Evolutionary conservation across 2,888 invertebrate species (phyloP), one percentile per base, ranked within the genome.

Genomic region (Drosophila rubida): DNA sequence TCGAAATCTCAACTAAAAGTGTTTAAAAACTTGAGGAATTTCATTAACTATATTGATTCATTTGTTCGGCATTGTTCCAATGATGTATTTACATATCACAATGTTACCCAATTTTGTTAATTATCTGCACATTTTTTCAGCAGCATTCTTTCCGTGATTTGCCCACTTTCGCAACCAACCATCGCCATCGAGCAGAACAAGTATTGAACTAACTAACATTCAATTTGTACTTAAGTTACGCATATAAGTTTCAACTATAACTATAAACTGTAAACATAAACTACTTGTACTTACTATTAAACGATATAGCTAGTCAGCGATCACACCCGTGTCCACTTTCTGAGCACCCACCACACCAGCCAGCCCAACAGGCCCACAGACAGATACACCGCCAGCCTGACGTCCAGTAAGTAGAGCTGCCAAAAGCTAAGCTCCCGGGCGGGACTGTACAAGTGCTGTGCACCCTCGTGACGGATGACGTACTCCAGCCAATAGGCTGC

Each of bases 401-500:
- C 90, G 79, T 94, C 94, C 7, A 94, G 14, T 90, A 93, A 92
- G 46, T 83, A 89, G 60, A 91, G 92, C 4, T 91, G 91, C n/a
- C 92, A 60, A 88, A 92, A 91, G 60, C 85, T 92, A 19, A 93
- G 70, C 7, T 92, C 77, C 14, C 91, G 73, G 0, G 91, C 91
- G 6, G 93, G 92, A 81, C 92, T 93, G 57, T 92, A 93, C 68
- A 94, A 90, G 62, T 91, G 92, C 5, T 86, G 73, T 0, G 93
- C 93, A 4, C 94, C 94, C 22, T 92, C 92, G 78, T 94, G 89
- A 16, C 94, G 91, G 1, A 94, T 91, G 0, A 94, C 92, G 80
- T 94, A 94, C 76, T 94, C 94, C 27, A 94, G 90, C 94, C 94
- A 94, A 82, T 89, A 94, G 69, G 92, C 90, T 0, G 93, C 92